Evolutionary conservation across 2,888 invertebrate species (phyloP), one percentile per base, ranked within the genome.

Genomic region (Trileptium ribeirensis): DNA sequence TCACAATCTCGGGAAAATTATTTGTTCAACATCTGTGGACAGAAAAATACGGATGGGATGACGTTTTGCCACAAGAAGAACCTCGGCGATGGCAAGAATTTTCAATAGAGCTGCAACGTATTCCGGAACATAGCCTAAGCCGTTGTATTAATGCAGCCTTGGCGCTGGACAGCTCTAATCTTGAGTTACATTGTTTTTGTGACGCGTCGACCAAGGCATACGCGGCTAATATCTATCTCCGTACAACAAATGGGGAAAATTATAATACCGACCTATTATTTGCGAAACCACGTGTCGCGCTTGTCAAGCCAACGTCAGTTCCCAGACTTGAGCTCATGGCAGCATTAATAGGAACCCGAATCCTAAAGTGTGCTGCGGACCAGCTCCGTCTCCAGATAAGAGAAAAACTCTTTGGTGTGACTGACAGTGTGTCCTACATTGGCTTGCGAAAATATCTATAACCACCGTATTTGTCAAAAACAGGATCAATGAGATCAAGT

Each of bases 21-120:
- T 39, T 86, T 3, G 74, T 87, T 38, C 86, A 87, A 82, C 37
- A 82, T 24, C 40, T 86, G 1, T 87, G 86, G 85, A 80, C 79
- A 29, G 37, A 74, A n/a, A 78, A 83, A 0, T 3, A 83, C 1
- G 82, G 75, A 0, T 86, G 86, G 86, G 86, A 87, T 83, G 83
- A 83, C 8, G 64, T 67, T 0, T 67, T 85, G 29, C 82, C 84
- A 3, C 34, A 3, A 15, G 74, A 70, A 19, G 24, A 8, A 24
- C 8, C 24, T 8, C 8, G 8, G 24, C 8, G 24, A 24, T 51
- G 51, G 51, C 8, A 15, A 8, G 51, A 51, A 51, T 51, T 8
- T 51, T 15, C 8, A 51, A 24, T 15, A 51, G 51, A 51, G 8
- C 24, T 51, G 51, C 8, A 15, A 24, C 51, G 24, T 51, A 8